Evolutionary conservation across 2,888 invertebrate genomes (phyloP).

Genomic region (Drosophila multiciliata): DNA sequence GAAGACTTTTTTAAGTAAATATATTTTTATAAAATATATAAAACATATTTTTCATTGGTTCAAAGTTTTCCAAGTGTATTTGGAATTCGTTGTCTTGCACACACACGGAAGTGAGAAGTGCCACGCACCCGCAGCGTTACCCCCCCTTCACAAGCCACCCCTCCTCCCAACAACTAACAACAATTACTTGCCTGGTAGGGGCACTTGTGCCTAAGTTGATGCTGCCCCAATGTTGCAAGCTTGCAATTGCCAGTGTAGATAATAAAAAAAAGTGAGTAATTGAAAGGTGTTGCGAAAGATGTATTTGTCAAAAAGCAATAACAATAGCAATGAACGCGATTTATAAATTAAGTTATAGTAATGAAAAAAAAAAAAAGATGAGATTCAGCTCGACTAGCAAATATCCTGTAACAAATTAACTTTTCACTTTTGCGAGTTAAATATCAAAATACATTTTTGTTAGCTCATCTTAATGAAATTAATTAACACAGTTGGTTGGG

Average conservation of each 20-base stretch:
- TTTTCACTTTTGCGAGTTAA: background rate
- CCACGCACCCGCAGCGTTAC: background rate
- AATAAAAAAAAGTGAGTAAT: background rate
- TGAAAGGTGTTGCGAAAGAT: background rate
- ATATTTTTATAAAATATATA: background rate
- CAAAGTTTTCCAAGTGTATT: background rate
- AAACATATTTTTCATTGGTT: background rate
- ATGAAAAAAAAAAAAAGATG: background rate
- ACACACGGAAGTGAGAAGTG: constrained; percentile 6
- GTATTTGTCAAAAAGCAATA: background rate
- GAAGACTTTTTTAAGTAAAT: background rate
- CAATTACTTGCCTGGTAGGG: background rate
- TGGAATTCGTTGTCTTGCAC: background rate
- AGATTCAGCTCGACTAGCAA: background rate
- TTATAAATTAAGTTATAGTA: background rate
- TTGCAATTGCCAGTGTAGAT: background rate
- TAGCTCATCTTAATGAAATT: no score
- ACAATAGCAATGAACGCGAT: background rate
- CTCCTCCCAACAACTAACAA: background rate
- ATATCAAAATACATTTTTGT: background rate
- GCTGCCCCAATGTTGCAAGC: background rate
- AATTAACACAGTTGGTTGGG: background rate
- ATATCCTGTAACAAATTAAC: background rate
- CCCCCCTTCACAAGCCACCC: no score
- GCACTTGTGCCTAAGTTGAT: constrained; percentile 3